Evolutionary conservation across 2,888 invertebrate species (phyloP).

Genomic region (Tetragonula carbonaria): DNA sequence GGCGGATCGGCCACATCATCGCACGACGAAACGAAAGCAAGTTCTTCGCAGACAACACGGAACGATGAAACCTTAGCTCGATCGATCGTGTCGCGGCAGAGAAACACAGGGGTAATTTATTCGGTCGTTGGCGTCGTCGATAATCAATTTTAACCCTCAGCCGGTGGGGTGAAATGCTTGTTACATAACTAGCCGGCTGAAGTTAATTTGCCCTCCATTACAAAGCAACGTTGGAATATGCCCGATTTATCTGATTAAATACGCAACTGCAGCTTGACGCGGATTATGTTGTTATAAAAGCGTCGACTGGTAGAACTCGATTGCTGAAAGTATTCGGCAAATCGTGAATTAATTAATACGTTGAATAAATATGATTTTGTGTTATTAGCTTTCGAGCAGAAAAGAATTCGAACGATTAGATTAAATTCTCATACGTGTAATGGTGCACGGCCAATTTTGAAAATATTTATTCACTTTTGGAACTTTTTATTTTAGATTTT

Average conservation of each 20-base stretch:
- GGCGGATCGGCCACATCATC: background rate
- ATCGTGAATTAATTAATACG: slow-evolving; percentile 5
- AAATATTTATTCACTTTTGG: too few species aligned
- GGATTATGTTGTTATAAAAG: slow-evolving; percentile 8
- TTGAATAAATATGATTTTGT: background rate
- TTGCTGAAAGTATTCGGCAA: background rate
- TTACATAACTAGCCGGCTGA: slow-evolving; percentile 29
- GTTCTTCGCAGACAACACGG: background rate
- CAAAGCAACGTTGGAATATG: background rate
- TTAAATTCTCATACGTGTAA: too few species aligned
- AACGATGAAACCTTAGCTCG: background rate
- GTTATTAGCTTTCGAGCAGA: background rate
- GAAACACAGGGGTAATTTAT: slow-evolving; percentile 43
- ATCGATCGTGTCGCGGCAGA: slow-evolving; percentile 10
- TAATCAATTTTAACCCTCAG: slow-evolving; percentile 33
- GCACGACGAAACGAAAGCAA: slow-evolving; percentile 9
- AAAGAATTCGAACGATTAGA: too few species aligned
- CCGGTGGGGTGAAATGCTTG: slow-evolving; percentile 10
- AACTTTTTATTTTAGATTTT: too few species aligned
- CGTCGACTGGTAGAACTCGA: background rate
- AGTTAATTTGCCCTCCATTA: slow-evolving; percentile 25
- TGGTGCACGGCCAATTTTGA: too few species aligned
- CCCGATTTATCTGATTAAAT: slow-evolving; percentile 11
- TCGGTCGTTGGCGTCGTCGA: slow-evolving; percentile 29
- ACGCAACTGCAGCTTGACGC: slow-evolving; percentile 1